Base-by-base conservation (phyloP, 2,797 vertebrate genomes). In the Melanotaenia trifasciata region DNA sequence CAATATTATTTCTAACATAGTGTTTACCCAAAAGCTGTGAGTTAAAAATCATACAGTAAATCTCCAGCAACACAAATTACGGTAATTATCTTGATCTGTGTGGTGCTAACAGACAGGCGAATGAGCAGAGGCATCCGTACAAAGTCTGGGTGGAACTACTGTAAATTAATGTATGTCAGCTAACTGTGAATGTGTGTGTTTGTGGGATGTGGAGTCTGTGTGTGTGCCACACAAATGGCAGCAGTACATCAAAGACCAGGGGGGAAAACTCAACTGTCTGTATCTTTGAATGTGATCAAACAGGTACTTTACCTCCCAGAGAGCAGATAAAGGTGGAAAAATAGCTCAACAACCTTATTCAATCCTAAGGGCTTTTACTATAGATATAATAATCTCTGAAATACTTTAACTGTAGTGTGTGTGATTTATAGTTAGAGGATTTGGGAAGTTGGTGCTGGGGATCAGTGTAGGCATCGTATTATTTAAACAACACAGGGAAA, bases 221-320 rank as follows among this genome's bases (percentile, higher is more conserved):
- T 64, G 20, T 8, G 40, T 70, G 70, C 73, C 70, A 76, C 70
- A 74, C 62, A 79, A 76, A 75, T 32, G 47, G 36, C 30, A 61
- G 18, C 8, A 30, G 54, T 38, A 80, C 70, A 88, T 87, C 71
- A 91, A 85, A 89, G 79, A 83, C 18, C 56, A 81, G 80, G 74
- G 81, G 65, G 80, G 85, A 77, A 86, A 50, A 50, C 45, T 50
- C 77, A 61, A 28, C 72, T 32, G 79, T 74, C 80, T 81, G 47
- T 36, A 45, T 67, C 62, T 53, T 40, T 69, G 54, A 40, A 53
- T 20, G 70, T 61, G 67, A 78, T 87, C 67, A 83, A 64, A 79
- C 72, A 75, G 67, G 70, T 78, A 80, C 54, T 85, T 84, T 84
- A 89, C 85, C 90, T 88, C 85, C 81, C 78, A 89, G 70, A 69